Conservation (phyloP, 2,797 vertebrate genomes). For the Platalea minor region DNA sequence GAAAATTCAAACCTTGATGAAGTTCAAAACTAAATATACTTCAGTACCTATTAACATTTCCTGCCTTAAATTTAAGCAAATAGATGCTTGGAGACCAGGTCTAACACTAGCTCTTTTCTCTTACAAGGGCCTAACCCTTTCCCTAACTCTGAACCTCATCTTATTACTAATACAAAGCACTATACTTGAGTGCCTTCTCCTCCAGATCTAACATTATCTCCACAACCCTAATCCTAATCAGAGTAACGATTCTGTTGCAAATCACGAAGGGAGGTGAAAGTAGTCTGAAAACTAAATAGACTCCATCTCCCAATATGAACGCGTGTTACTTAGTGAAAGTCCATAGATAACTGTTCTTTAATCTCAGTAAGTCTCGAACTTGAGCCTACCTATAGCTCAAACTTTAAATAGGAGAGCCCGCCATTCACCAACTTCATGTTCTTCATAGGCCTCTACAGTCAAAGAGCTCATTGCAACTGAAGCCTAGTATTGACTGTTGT, state of each 20-base stretch:
- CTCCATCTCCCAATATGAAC: background rate
- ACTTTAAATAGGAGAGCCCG: background rate
- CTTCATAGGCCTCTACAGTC: background rate
- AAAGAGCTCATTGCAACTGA: background rate
- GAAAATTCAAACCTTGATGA: background rate
- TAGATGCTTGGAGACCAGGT: background rate
- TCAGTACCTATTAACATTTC: background rate
- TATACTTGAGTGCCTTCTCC: background rate
- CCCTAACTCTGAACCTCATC: background rate
- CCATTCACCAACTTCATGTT: background rate
- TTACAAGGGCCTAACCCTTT: background rate
- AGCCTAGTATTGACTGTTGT: background rate
- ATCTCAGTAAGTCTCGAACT: background rate
- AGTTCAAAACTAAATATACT: background rate
- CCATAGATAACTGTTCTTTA: background rate
- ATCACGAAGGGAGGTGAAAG: background rate
- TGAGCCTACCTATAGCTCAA: background rate
- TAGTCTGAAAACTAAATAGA: background rate
- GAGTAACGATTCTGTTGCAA: background rate
- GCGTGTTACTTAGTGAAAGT: background rate
- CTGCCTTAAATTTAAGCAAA: background rate
- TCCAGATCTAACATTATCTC: background rate
- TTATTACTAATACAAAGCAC: background rate
- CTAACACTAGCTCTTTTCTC: background rate
- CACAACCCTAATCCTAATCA: background rate